Evolutionary conservation across 1,140 invertebrate genomes (phyloP).

Genomic region (Danaus melanippus): DNA sequence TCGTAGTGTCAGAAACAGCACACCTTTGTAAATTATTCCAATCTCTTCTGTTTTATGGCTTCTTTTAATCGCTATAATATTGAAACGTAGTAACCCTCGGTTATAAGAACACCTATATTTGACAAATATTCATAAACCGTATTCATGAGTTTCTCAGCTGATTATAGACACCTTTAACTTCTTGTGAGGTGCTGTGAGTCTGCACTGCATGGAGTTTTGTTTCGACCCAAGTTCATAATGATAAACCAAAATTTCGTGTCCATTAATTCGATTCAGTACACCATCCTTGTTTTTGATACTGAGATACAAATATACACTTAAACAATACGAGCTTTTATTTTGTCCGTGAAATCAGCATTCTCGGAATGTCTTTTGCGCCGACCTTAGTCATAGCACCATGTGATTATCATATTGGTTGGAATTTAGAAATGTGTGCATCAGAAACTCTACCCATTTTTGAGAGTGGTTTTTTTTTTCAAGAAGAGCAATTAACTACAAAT

Average conservation of each 20-base stretch:
- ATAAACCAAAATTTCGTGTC: conserved; percentile 26
- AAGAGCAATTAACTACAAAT: too few relatives aligned
- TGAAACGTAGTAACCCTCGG: background rate
- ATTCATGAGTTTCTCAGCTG: too few relatives aligned
- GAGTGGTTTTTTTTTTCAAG: too few relatives aligned
- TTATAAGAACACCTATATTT: background rate
- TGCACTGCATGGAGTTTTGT: conserved; percentile 25
- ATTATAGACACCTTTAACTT: too few relatives aligned
- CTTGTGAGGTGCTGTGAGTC: background rate
- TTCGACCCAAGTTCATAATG: conserved; percentile 21
- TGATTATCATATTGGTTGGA: background rate
- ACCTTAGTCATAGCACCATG: too few relatives aligned
- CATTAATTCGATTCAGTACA: conserved; percentile 13
- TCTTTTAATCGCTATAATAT: conserved; percentile 6
- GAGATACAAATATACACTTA: conserved; percentile 16
- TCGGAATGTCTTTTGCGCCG: background rate
- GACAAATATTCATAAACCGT: too few relatives aligned
- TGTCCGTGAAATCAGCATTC: conserved; percentile 5
- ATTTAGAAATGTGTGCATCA: conserved; percentile 5
- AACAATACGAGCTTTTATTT: conserved; percentile 9
- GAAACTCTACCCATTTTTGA: conserved; percentile 3
- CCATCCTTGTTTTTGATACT: conserved; percentile 6
- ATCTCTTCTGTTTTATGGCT: conserved; percentile 1
- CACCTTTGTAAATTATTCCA: too few relatives aligned
- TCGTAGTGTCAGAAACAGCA: too few relatives aligned